Percentiles rank a stretch among this genome's conserved stretches.
These are phyloP conservation scores for Poecilia gillii DNA, from an alignment of 2,797 vertebrate species.

Conservation along the genomic window DNA sequence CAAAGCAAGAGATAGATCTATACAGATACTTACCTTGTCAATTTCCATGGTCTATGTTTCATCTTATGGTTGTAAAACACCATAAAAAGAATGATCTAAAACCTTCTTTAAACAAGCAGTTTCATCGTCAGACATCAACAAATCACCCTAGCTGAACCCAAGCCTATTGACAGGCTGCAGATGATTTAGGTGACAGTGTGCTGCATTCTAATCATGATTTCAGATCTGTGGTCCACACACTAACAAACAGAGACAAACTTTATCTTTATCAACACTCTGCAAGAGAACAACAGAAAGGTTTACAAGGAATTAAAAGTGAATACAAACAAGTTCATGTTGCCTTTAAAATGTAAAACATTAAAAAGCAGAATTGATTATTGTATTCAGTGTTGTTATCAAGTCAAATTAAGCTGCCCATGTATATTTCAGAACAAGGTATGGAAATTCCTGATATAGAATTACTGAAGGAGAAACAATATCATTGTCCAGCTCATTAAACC, in stretches of 20 bases:
- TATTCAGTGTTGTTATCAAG: neutral
- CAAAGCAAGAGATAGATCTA: neutral
- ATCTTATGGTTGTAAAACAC: neutral
- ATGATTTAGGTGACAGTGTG: neutral
- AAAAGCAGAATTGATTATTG: neutral
- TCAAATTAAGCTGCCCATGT: neutral
- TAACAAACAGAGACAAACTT: neutral
- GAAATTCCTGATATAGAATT: neutral
- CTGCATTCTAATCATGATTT: neutral
- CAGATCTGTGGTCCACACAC: slow-evolving; percentile 4
- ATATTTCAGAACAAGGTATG: neutral
- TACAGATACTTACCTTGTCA: neutral
- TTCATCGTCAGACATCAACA: neutral
- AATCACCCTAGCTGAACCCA: neutral
- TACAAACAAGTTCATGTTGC: neutral
- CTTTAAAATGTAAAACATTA: neutral
- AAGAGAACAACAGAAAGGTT: neutral
- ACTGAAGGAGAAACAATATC: neutral
- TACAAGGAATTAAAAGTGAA: neutral
- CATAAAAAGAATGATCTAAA: neutral
- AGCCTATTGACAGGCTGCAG: neutral
- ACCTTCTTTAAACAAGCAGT: neutral
- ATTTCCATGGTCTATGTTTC: neutral
- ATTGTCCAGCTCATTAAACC: neutral
- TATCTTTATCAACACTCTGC: neutral